phyloP scores from a whole-genome alignment of 2,113 vertebrate genomes.

The Porphyrio hochstetteri region DNA sequence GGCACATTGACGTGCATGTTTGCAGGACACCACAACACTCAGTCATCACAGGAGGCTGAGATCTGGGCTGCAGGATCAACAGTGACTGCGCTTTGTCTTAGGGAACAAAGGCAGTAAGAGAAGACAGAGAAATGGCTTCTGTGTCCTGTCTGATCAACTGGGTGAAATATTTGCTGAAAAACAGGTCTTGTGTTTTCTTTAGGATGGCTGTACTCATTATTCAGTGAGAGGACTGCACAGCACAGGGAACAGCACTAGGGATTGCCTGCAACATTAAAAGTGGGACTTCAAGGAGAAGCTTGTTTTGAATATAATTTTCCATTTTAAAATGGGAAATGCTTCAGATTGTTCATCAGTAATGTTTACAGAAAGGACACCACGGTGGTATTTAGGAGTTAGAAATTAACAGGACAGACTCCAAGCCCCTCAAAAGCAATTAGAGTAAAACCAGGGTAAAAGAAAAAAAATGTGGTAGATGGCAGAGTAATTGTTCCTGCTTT shows the following conservation, averaged over 20 bases:
- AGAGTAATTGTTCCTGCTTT: not conserved
- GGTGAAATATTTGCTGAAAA: not conserved
- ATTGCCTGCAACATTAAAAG: not conserved
- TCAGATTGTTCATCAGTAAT: not conserved
- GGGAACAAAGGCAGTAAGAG: not conserved
- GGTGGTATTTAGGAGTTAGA: not conserved
- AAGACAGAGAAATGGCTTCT: not conserved
- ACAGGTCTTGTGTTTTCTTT: not conserved
- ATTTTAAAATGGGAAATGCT: not conserved
- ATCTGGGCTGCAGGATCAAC: not conserved
- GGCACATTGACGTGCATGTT: not conserved
- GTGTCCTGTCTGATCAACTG: not conserved
- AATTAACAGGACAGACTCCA: not conserved
- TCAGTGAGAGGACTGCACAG: not conserved
- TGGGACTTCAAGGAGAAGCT: not conserved
- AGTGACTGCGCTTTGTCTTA: rapidly evolving
- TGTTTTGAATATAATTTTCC: not conserved
- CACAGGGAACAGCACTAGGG: not conserved
- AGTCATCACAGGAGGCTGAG: not conserved
- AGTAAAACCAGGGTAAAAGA: not conserved
- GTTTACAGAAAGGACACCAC: not conserved
- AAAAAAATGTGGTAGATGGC: not conserved
- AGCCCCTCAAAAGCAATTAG: not conserved
- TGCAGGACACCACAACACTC: not conserved
- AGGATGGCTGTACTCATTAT: not conserved